Percentiles rank a stretch among this genome's conserved stretches.
Conservation (phyloP, 2,888 invertebrate genomes). For the Brachyptera risi region DNA sequence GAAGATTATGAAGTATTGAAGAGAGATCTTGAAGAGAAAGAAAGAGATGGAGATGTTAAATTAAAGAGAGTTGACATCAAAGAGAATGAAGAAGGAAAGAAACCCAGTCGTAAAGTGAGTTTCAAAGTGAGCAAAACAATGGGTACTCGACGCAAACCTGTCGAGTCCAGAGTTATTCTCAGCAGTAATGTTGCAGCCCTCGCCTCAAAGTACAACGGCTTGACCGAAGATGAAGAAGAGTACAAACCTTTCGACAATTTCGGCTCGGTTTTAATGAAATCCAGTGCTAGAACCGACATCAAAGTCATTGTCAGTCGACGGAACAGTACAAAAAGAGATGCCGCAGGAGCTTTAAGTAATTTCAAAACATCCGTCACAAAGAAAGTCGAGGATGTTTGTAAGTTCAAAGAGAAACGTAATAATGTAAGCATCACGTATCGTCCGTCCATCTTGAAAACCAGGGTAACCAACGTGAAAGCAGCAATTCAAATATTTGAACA, state of each 20-base stretch:
- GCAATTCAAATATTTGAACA: slow-evolving; percentile 45
- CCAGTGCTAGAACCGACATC: slow-evolving; percentile 20
- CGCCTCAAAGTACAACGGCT: slow-evolving; percentile 65
- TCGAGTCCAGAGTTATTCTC: slow-evolving; percentile 41
- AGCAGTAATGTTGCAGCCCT: slow-evolving; percentile 62
- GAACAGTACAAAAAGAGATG: slow-evolving; percentile 39
- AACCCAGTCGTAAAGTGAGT: slow-evolving; percentile 54
- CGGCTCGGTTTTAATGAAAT: slow-evolving; percentile 41
- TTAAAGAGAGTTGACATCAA: too few relatives aligned
- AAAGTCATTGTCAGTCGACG: slow-evolving; percentile 33
- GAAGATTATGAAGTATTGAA: too few relatives aligned
- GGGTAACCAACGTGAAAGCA: slow-evolving; percentile 39
- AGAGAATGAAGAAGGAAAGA: too few relatives aligned
- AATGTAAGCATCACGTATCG: slow-evolving; percentile 23
- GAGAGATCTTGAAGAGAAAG: neutral
- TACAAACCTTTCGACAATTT: too few relatives aligned
- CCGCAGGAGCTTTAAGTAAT: too few relatives aligned
- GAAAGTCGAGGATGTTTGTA: too few relatives aligned
- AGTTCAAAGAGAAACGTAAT: too few relatives aligned
- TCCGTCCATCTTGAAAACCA: neutral
- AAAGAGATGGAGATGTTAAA: neutral
- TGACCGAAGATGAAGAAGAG: slow-evolving; percentile 52
- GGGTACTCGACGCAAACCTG: slow-evolving; percentile 48
- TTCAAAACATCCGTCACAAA: slow-evolving; percentile 41
- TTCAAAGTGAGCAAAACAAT: slow-evolving; percentile 58